Base-by-base conservation (phyloP, 2,113 vertebrate genomes). In the Spheniscus mendiculus region DNA sequence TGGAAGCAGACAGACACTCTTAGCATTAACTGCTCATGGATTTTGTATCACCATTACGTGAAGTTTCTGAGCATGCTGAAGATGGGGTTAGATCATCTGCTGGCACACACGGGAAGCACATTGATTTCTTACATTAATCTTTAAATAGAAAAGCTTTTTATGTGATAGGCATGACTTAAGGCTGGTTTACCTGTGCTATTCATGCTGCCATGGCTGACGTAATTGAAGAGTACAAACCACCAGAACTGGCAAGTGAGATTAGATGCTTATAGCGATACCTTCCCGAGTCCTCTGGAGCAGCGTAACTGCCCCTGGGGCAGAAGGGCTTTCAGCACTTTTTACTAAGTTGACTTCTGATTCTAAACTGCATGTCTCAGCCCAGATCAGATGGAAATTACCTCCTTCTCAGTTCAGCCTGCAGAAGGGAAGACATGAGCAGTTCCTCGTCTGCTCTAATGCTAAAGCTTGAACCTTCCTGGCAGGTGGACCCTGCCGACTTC, bases 41-140 rank as follows among this genome's bases (percentile, higher is more conserved):
- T 96, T 93, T 93, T 69, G 34, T 95, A 90, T 83, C 82, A 83
- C 78, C 42, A 40, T 86, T 87, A 77, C 1, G 2, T 91, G 89
- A 82, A 73, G 63, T 81, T 96, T 93, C 94, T 90, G 82, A 93
- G 63, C 66, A 73, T 90, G 84, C 73, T 77, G 87, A 71, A 85
- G 58, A 74, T 18, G 52, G 42, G 63, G 38, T 95, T 97, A 91
- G 93, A 88, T 94, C 96, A 95, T 96, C 87, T 87, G 20, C 67
- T 97, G 95, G 84, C 87, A 83, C 67, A 47, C 2, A 0, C 78
- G 70, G 50, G 78, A 71, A 76, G 55, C 53, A 44, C 87, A 90
- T 73, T 93, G 87, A 96, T 96, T 93, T 93, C 73, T 94, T 71
- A 83, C 82, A 77, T 71, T 73, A 91, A 79, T 94, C 91, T 95